Percentiles rank a stretch among this genome's conserved stretches.
Evolutionary conservation across 2,113 vertebrate species (phyloP).

Genomic region (Geococcyx californianus): DNA sequence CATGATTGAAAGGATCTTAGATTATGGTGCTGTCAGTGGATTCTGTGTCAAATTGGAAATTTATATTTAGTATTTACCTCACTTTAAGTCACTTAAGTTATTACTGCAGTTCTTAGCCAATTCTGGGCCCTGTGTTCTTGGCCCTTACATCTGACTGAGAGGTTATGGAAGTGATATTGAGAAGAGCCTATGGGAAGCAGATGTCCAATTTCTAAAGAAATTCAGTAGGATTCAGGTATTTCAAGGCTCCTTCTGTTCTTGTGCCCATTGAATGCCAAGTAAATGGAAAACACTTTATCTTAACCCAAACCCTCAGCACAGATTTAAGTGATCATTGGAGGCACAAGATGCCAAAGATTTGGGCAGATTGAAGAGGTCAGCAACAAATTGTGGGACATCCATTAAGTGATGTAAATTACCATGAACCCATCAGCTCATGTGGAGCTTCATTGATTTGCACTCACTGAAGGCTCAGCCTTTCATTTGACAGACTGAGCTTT

Average conservation of each 20-base stretch:
- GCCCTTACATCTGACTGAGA: neutral
- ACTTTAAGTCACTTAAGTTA: constrained; percentile 17
- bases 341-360: neutral
- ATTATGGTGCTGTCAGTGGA: constrained; percentile 58
- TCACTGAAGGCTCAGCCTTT: neutral
- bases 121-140: neutral
- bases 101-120: neutral
- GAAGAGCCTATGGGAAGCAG: neutral
- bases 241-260: neutral
- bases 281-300: neutral
- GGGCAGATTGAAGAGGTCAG: neutral
- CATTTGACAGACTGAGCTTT: neutral
- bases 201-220: neutral
- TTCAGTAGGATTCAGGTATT: neutral
- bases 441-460: neutral
- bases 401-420: neutral
- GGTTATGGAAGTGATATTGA: neutral
- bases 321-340: neutral
- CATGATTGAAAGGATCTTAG: constrained; percentile 53
- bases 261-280: neutral
- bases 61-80: constrained; percentile 64
- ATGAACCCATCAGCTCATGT: neutral
- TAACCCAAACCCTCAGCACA: neutral
- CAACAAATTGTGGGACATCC: neutral
- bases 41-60: constrained; percentile 43